These are phyloP conservation scores for Ferrisia virgata DNA, from an alignment of 2,888 invertebrate species.

Conservation along the genomic window DNA sequence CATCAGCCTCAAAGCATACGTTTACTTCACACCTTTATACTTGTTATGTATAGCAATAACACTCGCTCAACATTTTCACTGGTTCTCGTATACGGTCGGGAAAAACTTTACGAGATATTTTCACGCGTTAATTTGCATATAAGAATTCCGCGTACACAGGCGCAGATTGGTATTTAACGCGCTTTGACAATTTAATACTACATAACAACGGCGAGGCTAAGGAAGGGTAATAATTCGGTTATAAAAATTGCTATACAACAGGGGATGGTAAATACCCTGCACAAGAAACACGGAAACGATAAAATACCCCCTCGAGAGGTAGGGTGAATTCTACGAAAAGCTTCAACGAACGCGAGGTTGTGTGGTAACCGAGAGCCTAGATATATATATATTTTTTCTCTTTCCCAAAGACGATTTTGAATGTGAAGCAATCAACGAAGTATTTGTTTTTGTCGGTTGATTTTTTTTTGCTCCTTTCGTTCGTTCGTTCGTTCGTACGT, in stretches of 20 bases:
- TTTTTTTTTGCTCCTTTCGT: too few species aligned
- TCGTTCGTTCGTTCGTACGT: too few species aligned
- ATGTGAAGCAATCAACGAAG: constrained; percentile 8
- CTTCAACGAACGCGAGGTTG: too few species aligned
- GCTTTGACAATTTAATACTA: background rate
- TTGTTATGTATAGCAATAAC: too few species aligned
- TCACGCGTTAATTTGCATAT: background rate
- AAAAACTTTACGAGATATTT: background rate
- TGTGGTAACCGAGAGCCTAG: background rate
- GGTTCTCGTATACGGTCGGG: too few species aligned
- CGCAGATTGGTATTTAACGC: background rate
- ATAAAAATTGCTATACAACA: background rate
- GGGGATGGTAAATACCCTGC: background rate
- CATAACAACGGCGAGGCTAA: too few species aligned
- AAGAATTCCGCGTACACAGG: background rate
- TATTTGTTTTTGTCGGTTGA: constrained; percentile 7
- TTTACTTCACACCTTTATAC: too few species aligned
- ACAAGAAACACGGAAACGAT: background rate
- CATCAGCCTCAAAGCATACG: too few species aligned
- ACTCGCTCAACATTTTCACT: too few species aligned
- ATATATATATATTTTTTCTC: background rate
- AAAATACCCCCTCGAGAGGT: too few species aligned
- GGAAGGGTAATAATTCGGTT: background rate
- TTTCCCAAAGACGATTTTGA: background rate
- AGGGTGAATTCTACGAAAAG: too few species aligned